phyloP scores from a whole-genome alignment of 1,140 invertebrate genomes.

The Pantala flavescens region DNA sequence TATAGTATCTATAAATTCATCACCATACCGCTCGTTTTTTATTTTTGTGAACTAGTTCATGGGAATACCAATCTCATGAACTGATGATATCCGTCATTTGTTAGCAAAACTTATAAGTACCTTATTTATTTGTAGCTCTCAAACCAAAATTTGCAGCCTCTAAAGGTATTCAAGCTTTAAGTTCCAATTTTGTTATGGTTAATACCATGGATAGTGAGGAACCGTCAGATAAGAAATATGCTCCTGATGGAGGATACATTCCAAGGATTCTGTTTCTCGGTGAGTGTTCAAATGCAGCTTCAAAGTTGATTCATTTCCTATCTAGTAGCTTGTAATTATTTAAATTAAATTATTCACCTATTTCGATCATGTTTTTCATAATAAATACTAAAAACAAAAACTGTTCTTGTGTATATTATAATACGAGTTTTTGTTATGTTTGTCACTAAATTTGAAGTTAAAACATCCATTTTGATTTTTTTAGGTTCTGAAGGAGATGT shows the following conservation, averaged over 20 bases:
- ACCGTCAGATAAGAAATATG: constrained; percentile 34
- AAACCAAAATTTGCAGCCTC: constrained; percentile 45
- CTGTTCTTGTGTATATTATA: no score
- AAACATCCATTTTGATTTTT: no score
- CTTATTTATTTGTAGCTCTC: constrained; percentile 31
- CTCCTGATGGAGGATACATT: constrained; percentile 48
- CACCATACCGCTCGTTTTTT: no score
- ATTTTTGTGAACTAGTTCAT: no score
- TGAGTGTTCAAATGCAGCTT: constrained; percentile 25
- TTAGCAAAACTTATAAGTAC: background rate
- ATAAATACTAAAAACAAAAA: no score
- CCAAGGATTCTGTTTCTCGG: constrained; percentile 42
- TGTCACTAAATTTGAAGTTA: background rate
- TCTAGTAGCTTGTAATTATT: constrained; percentile 15
- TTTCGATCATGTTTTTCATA: background rate
- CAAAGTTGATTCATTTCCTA: constrained; percentile 27
- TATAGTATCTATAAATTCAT: no score
- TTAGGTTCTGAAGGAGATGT: constrained; percentile 39
- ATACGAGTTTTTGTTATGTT: no score
- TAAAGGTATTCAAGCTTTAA: constrained; percentile 40
- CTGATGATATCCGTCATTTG: background rate
- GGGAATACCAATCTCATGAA: background rate
- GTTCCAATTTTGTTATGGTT: constrained; percentile 48
- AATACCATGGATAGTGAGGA: constrained; percentile 46
- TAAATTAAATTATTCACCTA: constrained; percentile 12